Evolutionary conservation across 1,140 invertebrate genomes (phyloP), one percentile per base, ranked within the genome.

Genomic region (Vollenhovia emeryi): DNA sequence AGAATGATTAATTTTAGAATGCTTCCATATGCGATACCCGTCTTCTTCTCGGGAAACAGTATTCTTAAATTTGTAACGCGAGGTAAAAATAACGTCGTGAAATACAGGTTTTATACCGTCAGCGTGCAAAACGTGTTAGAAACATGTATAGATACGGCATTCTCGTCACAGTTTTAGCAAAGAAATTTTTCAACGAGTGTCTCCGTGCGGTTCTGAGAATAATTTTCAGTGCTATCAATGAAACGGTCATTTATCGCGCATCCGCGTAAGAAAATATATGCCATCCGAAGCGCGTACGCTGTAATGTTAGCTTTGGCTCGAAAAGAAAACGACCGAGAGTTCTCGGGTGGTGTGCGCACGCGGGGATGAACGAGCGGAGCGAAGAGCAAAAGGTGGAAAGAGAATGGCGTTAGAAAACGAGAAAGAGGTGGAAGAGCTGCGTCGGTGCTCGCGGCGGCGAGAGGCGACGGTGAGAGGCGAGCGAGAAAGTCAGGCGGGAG

Each of bases 221-320:
- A 33, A 71, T 73, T 57, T 21, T 59, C 40, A 3, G 2, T 30
- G 27, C 52, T 73, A 40, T 64, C 27, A 59, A 55, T 82, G 24
- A 52, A 79, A 73, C 52, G 18, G 9, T 73, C 30, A 82, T 82
- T 73, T 82, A 82, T 71, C 45, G 1, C 64, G 11, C 33, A 33
- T 55, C 18, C 24, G 7, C 33, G 48, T 24, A 79, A 33, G 76
- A 74, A 89, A 83, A 85, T 85, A 60, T 48, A 24, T n/a, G n/a
- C 57, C 43, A 40, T 24, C 24, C 48, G 66, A 52, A 71, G 55
- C 43, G 55, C 43, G 85, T 33, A 74, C 57, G 75, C 57, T 87
- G 85, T 90, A 74, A 89, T 90, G 89, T 90, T 89, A 90, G 88
- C 88, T 86, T 80, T 73, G 48, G 45, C 50, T 50, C 21, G 68